These are phyloP conservation scores for Larimichthys polyactis DNA, from an alignment of 2,113 vertebrate genomes.

Conservation along the genomic window DNA sequence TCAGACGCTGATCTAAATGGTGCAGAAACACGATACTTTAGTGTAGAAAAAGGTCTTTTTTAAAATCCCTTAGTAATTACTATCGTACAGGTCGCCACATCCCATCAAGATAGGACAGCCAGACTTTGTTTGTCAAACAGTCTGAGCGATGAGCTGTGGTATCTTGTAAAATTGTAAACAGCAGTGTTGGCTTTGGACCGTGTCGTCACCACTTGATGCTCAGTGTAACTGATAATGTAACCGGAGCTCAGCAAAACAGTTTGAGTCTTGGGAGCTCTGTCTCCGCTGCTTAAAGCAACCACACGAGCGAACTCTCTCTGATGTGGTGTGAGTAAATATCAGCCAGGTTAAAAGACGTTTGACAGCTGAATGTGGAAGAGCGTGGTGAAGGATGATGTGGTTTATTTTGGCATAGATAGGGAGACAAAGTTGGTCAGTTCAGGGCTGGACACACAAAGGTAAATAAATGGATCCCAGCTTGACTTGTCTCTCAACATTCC, in stretches of 20 bases:
- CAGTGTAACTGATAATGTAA: conserved; percentile 64
- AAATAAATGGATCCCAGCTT: conserved; percentile 1
- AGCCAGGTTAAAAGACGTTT: not conserved
- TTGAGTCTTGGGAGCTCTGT: not conserved
- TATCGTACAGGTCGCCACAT: not conserved
- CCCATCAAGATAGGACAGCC: not conserved
- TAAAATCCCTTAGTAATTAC: not conserved
- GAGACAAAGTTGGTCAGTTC: not conserved
- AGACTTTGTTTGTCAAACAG: conserved; percentile 11
- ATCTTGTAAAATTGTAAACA: conserved; percentile 40
- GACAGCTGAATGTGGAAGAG: not conserved
- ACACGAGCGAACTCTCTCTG: not conserved
- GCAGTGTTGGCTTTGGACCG: conserved; percentile 42
- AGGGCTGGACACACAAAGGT: not conserved
- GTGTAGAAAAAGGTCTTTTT: not conserved
- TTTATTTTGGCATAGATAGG: not conserved
- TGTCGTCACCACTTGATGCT: conserved; percentile 34
- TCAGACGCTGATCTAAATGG: not conserved
- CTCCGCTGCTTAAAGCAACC: not conserved
- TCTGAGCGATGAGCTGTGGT: conserved; percentile 30
- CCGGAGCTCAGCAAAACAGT: conserved; percentile 34
- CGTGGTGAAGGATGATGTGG: not conserved
- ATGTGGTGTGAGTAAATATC: not conserved
- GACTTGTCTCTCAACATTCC: conserved; percentile 26
- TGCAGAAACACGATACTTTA: not conserved